Evolutionary conservation across 2,888 invertebrate genomes (phyloP), one percentile per base, ranked within the genome.

Genomic region (Drosophila prostipennis): DNA sequence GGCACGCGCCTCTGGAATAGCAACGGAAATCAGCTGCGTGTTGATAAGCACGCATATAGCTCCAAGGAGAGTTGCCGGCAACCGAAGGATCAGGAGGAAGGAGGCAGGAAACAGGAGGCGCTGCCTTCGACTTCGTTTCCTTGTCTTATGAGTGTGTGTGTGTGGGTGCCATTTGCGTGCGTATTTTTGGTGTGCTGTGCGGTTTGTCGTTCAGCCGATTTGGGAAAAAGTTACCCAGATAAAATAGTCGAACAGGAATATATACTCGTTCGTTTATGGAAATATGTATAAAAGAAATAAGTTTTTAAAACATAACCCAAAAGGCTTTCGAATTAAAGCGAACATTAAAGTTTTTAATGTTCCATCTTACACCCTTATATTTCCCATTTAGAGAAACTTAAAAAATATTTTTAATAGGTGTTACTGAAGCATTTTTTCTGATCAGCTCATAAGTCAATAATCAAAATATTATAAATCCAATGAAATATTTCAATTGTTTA

Each of bases 11-110:
- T 69, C 73, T 77, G 88, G 79, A 85, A 81, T 79, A 79, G 85
- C 85, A 77, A 79, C 89, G 89, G 89, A 90, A 90, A 89, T 89
- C 89, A 85, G 83, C 87, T 89, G 89, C 81, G 80, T 83, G 80
- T 77, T 86, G 89, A 88, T 86, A 88, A 88, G 87, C 80, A 84
- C 78, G 76, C 78, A 75, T 55, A 58, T 77, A 73, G 78, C 73
- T 72, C 52, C 40, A 72, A 72, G 59, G 45, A 61, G 52, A 54
- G 39, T 37, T 37, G 16, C 34, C 4, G 16, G 0, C 43, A 42
- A 34, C 45, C 40, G 55, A 58, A 48, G 68, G 57, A 40, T 37
- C 19, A 42, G 58, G 34, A 43, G 37, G 36, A 23, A 26, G 37
- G 43, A 1, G 45, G 43, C 14, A 43, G 58, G 53, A 46, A 58